Conservation (phyloP, 2,888 invertebrate genomes). For the Pristionchus exspectatus region DNA sequence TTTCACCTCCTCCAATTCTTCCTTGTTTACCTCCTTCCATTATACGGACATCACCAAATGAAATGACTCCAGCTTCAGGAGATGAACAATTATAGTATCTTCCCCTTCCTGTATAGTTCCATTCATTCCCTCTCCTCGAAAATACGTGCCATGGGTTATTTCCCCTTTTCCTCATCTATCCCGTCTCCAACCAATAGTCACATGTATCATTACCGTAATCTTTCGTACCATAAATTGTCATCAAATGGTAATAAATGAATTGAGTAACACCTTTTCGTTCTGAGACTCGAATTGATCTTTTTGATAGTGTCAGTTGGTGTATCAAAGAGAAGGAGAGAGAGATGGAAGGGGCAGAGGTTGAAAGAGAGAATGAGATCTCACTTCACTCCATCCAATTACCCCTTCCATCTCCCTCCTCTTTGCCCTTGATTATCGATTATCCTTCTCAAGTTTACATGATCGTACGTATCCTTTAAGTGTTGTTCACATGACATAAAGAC, state of each 20-base stretch:
- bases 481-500: slow-evolving; percentile 28
- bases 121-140: neutral
- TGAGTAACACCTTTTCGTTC: slow-evolving; percentile 4
- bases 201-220: slow-evolving; percentile 30
- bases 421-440: slow-evolving; percentile 29
- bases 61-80: slow-evolving; percentile 69
- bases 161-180: slow-evolving; percentile 16
- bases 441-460: slow-evolving; percentile 36
- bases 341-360: slow-evolving; percentile 5
- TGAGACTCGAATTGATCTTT: slow-evolving; percentile 1
- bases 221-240: slow-evolving; percentile 20
- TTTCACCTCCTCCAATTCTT: slow-evolving; percentile 17
- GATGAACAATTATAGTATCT: slow-evolving; percentile 65
- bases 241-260: slow-evolving; percentile 29
- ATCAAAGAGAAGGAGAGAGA: slow-evolving; percentile 10
- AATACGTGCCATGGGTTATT: slow-evolving; percentile 23
- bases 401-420: slow-evolving; percentile 20
- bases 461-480: slow-evolving; percentile 7
- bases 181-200: slow-evolving; percentile 1
- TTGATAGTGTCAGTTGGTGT: slow-evolving; percentile 43
- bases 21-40: slow-evolving; percentile 62
- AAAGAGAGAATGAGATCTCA: slow-evolving; percentile 3
- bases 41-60: slow-evolving; percentile 68
- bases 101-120: neutral
- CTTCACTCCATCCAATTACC: slow-evolving; percentile 34